Conservation (phyloP, 2,888 invertebrate genomes). For the Cryptus armator region DNA sequence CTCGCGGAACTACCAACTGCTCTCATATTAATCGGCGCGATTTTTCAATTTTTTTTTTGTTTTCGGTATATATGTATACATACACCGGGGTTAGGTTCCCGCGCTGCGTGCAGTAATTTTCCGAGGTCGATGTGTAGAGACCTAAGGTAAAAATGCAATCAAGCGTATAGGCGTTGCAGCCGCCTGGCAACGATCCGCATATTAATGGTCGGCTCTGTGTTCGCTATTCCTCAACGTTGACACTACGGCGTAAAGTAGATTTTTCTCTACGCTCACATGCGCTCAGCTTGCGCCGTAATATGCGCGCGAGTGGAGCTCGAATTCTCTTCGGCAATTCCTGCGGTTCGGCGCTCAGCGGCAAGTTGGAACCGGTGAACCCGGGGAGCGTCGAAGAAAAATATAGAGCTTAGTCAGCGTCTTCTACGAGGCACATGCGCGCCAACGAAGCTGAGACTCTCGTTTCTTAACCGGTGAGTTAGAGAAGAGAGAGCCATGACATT, state of each 20-base stretch:
- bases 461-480: conserved; percentile 9
- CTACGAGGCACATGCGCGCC: conserved; percentile 41
- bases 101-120: background rate
- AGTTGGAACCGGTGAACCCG: conserved; percentile 55
- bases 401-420: conserved; percentile 66
- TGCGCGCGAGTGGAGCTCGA: conserved; percentile 40
- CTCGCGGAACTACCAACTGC: conserved; percentile 20
- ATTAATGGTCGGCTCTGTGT: conserved; percentile 63
- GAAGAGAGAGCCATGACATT: background rate
- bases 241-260: conserved; percentile 40
- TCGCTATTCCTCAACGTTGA: conserved; percentile 38
- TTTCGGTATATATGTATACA: conserved; percentile 34
- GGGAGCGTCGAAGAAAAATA: conserved; percentile 31
- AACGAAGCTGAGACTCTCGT: background rate
- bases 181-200: conserved; percentile 64
- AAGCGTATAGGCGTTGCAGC: conserved; percentile 64
- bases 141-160: conserved; percentile 38
- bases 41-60: conserved; percentile 74
- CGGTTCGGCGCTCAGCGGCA: conserved; percentile 14
- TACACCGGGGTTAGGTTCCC: too few relatives aligned
- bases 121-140: conserved; percentile 64
- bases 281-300: conserved; percentile 62
- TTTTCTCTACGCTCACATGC: conserved; percentile 47
- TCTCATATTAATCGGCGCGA: conserved; percentile 77
- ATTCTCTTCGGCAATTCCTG: conserved; percentile 60